phyloP scores from a whole-genome alignment of 35 echinoderm and acorn worm species.

The Ptychodera flava region DNA sequence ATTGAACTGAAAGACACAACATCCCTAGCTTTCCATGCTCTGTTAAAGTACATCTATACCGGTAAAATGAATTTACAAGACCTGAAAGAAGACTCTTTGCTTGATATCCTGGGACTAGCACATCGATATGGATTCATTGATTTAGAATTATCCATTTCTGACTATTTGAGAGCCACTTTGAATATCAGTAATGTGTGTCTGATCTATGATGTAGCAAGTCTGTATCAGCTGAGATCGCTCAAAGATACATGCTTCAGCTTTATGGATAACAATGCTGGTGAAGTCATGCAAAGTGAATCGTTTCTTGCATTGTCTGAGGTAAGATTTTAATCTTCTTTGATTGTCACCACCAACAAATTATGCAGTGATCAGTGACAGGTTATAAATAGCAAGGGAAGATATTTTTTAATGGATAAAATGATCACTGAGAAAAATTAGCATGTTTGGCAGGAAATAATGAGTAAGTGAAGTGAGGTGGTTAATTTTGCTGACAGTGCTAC shows the following conservation, averaged over 20 bases:
- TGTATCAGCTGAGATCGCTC: slow-evolving; percentile 68
- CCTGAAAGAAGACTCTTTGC: slow-evolving; percentile 74
- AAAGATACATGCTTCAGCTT: slow-evolving; percentile 89
- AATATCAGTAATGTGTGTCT: slow-evolving; percentile 93
- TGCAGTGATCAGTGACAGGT: too few relatives aligned
- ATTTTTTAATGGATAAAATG: too few relatives aligned
- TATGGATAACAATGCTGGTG: slow-evolving; percentile 85
- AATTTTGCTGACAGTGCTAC: too few relatives aligned
- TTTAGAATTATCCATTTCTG: slow-evolving; percentile 88
- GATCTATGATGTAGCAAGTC: slow-evolving; percentile 92
- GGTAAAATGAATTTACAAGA: slow-evolving; percentile 83
- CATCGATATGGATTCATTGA: slow-evolving; percentile 94
- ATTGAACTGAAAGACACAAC: slow-evolving; percentile 94
- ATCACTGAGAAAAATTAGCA: too few relatives aligned
- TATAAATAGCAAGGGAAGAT: too few relatives aligned
- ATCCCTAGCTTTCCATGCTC: slow-evolving; percentile 71
- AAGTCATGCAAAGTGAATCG: slow-evolving; percentile 88
- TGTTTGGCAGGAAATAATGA: too few relatives aligned
- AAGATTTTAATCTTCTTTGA: too few relatives aligned
- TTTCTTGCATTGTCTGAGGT: slow-evolving; percentile 94
- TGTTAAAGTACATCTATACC: slow-evolving; percentile 86
- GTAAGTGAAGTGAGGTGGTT: too few relatives aligned
- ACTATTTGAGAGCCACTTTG: slow-evolving; percentile 83
- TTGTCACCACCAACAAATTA: too few relatives aligned
- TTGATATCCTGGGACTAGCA: slow-evolving; percentile 84